A percentile compares a stretch with the other conserved stretches of the same genome.
Conservation (phyloP, 2,888 invertebrate genomes). For the Nowickia ferox region DNA sequence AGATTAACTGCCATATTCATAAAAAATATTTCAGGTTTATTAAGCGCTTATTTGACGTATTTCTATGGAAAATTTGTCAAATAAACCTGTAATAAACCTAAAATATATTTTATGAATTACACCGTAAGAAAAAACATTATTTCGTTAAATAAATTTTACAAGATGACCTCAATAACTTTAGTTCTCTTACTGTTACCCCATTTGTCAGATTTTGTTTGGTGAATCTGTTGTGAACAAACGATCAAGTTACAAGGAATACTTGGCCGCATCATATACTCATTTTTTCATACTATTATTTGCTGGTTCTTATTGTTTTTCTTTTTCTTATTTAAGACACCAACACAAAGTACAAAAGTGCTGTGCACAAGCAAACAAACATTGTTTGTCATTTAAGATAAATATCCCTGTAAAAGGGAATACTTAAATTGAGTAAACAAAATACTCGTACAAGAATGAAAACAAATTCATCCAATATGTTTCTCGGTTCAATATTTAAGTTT, state of each 20-base stretch:
- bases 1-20: too few relatives aligned
- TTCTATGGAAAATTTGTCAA: too few relatives aligned
- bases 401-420: slow-evolving; percentile 48
- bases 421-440: slow-evolving; percentile 10
- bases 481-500: slow-evolving; percentile 31
- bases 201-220: not conserved
- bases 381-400: slow-evolving; percentile 60
- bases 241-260: slow-evolving; percentile 7
- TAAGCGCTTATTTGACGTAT: too few relatives aligned
- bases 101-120: too few relatives aligned
- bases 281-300: slow-evolving; percentile 20
- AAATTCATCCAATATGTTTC: slow-evolving; percentile 2
- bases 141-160: slow-evolving; percentile 45
- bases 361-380: slow-evolving; percentile 44
- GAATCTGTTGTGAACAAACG: not conserved
- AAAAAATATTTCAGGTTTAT: too few relatives aligned
- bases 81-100: too few relatives aligned
- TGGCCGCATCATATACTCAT: slow-evolving; percentile 13
- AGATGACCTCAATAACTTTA: slow-evolving; percentile 50
- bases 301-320: slow-evolving; percentile 10
- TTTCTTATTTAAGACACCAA: not conserved
- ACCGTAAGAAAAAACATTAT: slow-evolving; percentile 6
- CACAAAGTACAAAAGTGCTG: slow-evolving; percentile 40
- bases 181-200: not conserved
- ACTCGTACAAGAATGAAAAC: not conserved